Evolutionary conservation across 2,888 invertebrate genomes (phyloP).

Genomic region (Drosophila cognata): DNA sequence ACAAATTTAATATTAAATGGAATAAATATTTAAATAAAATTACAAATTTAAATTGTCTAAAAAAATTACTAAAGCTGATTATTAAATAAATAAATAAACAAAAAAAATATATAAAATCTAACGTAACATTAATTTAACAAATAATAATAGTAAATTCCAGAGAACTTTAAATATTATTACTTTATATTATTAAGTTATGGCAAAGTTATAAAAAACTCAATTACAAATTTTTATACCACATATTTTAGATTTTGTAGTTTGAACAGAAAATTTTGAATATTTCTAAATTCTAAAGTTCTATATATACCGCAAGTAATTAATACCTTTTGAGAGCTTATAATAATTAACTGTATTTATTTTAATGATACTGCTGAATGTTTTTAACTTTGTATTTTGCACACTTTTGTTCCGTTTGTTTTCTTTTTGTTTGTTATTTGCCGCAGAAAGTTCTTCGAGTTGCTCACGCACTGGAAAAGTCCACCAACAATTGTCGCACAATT

Average conservation of each 20-base stretch:
- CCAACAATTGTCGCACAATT: conserved; percentile 1
- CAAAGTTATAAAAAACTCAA: neutral
- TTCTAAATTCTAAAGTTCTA: neutral
- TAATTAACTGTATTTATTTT: neutral
- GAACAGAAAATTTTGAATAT: neutral
- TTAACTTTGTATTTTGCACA: conserved; percentile 18
- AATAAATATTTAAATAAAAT: neutral
- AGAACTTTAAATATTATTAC: neutral
- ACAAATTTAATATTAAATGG: neutral
- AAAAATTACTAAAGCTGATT: neutral
- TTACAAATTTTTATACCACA: neutral
- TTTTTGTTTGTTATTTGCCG: conserved; percentile 1
- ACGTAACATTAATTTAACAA: neutral
- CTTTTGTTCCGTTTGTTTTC: conserved; percentile 9
- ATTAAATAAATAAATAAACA: neutral
- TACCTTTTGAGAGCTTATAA: conserved; percentile 34
- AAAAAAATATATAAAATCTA: neutral
- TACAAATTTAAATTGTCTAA: neutral
- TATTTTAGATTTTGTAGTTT: neutral
- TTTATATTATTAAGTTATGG: too few relatives aligned
- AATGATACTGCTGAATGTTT: conserved; percentile 2
- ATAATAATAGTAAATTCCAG: neutral
- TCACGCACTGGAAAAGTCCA: conserved; percentile 35
- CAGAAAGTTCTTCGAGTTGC: neutral
- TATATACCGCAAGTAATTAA: conserved; percentile 4